Conservation (phyloP, 2,113 vertebrate species). For the Sialia sialis region DNA sequence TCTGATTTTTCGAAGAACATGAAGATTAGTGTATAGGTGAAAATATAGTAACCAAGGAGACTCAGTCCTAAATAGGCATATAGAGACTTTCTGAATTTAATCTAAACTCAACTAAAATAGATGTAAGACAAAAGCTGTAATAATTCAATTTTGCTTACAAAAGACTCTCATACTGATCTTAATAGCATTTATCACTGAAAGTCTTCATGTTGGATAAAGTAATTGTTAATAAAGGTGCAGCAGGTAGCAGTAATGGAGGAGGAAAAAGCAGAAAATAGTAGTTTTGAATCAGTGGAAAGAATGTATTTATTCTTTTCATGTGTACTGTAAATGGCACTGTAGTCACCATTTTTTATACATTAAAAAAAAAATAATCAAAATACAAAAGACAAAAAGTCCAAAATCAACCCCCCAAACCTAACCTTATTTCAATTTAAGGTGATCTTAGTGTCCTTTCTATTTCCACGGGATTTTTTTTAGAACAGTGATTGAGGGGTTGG, state of each 20-base stretch:
- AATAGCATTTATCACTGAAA: neutral
- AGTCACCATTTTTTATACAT: neutral
- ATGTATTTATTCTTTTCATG: neutral
- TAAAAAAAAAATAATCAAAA: neutral
- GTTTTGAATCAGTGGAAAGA: neutral
- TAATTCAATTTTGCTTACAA: neutral
- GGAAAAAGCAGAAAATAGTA: neutral
- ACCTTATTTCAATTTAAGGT: neutral
- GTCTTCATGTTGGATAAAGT: neutral
- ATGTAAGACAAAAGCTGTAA: neutral
- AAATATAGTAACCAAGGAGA: neutral
- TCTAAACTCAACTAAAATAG: neutral
- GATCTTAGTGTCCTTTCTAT: neutral
- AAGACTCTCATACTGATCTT: neutral
- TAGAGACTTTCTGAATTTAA: neutral
- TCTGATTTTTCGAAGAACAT: neutral
- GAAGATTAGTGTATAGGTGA: neutral
- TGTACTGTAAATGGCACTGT: neutral
- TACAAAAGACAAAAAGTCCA: neutral
- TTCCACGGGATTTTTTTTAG: neutral
- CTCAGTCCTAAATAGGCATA: neutral
- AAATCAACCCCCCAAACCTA: fast-evolving
- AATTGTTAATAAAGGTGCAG: neutral
- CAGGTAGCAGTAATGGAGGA: neutral
- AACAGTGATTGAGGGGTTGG: neutral